Evolutionary conservation across 2,888 invertebrate genomes (phyloP).

Genomic region (Noctua janthe): DNA sequence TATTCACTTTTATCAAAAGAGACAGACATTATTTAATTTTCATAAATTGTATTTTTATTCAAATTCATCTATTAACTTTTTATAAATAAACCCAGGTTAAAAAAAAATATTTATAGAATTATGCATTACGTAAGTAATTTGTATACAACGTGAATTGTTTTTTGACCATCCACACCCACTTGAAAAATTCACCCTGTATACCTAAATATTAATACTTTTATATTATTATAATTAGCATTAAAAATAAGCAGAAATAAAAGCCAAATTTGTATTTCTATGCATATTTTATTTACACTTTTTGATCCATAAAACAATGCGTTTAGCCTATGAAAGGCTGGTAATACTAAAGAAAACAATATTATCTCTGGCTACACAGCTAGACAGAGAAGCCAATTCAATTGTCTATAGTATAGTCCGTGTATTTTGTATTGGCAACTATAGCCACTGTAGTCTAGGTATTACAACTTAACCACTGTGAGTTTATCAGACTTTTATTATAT

Average conservation of each 20-base stretch:
- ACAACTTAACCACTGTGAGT: neutral
- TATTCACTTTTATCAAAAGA: neutral
- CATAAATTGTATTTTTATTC: neutral
- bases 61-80: constrained; percentile 14
- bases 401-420: neutral
- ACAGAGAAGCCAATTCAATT: neutral
- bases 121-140: constrained; percentile 35
- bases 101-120: constrained; percentile 6
- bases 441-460: neutral
- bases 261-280: constrained; percentile 61
- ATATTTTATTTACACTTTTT: constrained; percentile 50
- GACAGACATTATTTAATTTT: neutral
- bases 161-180: too few relatives aligned
- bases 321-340: constrained; percentile 5
- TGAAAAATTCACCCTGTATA: constrained; percentile 25
- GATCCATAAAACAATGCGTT: constrained; percentile 5
- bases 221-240: constrained; percentile 51
- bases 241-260: constrained; percentile 61
- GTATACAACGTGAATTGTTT: constrained; percentile 29
- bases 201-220: constrained; percentile 64
- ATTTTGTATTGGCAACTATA: neutral
- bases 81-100: neutral
- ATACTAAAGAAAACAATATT: constrained; percentile 13
- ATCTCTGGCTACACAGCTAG: neutral
- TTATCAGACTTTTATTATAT: constrained; percentile 24